These are phyloP conservation scores for Hirundichthys speculiger DNA, from an alignment of 2,113 vertebrate genomes.

Conservation along the genomic window DNA sequence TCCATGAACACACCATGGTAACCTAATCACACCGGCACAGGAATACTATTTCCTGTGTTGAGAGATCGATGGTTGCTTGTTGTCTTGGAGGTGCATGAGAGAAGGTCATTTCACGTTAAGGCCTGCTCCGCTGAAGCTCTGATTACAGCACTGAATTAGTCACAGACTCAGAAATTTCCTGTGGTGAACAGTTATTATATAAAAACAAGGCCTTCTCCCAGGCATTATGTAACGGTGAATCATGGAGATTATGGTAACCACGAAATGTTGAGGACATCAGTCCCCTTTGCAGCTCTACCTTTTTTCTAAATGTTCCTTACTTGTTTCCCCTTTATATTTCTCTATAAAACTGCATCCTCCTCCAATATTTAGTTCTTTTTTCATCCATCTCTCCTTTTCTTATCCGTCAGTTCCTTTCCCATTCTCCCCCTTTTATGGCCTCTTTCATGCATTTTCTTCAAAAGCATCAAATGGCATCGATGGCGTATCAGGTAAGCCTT, in stretches of 20 bases:
- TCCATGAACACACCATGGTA: no score
- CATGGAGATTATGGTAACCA: conserved; percentile 36
- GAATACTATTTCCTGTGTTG: no score
- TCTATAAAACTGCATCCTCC: no score
- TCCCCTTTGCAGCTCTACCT: conserved; percentile 1
- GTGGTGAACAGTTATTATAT: conserved; percentile 14
- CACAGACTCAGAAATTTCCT: conserved; percentile 21
- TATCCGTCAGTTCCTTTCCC: no score
- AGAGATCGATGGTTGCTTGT: not conserved
- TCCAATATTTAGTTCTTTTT: not conserved
- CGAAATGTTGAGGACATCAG: conserved; percentile 17
- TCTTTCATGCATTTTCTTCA: no score
- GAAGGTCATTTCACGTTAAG: not conserved
- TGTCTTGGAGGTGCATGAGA: not conserved
- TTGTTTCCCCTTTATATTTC: no score
- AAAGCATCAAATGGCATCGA: no score
- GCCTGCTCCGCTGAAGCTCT: not conserved
- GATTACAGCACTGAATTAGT: not conserved
- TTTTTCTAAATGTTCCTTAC: no score
- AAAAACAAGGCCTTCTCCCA: conserved; percentile 34
- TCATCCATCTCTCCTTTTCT: no score
- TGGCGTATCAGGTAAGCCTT: no score
- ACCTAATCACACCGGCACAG: no score
- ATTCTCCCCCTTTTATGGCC: no score
- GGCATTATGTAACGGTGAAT: conserved; percentile 52